A percentile compares a stretch with the other conserved stretches of the same genome.
Evolutionary conservation across 2,888 invertebrate genomes (phyloP).

Genomic region (Morinoia aosen): DNA sequence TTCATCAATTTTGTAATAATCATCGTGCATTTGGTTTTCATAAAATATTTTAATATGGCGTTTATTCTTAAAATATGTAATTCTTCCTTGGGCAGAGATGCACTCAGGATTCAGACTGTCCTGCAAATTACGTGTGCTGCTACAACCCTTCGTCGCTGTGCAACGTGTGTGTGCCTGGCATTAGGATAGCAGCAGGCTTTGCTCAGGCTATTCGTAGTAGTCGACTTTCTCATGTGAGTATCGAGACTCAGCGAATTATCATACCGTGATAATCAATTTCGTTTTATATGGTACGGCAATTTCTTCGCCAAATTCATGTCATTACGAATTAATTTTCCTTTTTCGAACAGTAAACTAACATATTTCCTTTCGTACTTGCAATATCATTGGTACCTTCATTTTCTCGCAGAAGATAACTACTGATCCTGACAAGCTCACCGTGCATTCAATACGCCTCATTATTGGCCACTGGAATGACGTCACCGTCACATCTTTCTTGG

Average conservation of each 20-base stretch:
- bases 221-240: no score
- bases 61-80: no score
- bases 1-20: no score
- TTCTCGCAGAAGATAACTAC: neutral
- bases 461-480: neutral
- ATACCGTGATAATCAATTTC: no score
- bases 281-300: no score
- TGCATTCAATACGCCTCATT: neutral
- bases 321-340: no score
- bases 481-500: neutral
- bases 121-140: neutral
- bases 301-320: no score
- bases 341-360: no score
- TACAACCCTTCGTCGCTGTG: neutral
- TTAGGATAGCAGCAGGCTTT: no score
- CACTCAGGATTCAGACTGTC: neutral
- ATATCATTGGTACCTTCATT: neutral
- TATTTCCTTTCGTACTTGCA: neutral
- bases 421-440: neutral
- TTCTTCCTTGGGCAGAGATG: neutral
- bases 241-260: neutral
- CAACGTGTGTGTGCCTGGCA: neutral
- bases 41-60: no score
- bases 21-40: no score
- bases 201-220: no score